Percentiles rank a stretch among this genome's conserved stretches.
Evolutionary conservation across 2,113 vertebrate genomes (phyloP).

Genomic region (Ramphastos sulfuratus): DNA sequence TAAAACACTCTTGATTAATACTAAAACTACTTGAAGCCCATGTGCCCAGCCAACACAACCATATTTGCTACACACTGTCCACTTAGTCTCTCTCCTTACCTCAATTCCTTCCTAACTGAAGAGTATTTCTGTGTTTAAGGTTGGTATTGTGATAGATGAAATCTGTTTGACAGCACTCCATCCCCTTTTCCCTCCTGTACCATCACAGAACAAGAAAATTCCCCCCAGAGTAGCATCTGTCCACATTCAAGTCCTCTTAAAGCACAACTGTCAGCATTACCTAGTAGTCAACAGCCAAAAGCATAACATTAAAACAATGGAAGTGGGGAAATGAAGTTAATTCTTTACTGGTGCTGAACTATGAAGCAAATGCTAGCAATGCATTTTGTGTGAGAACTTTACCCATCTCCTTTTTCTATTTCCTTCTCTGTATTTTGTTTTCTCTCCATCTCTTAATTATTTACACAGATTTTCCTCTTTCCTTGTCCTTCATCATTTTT

Average conservation of each 20-base stretch:
- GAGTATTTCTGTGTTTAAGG: not conserved
- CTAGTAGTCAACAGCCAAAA: not conserved
- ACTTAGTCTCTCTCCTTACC: not conserved
- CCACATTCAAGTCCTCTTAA: not conserved
- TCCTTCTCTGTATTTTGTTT: not conserved
- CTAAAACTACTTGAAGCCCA: not conserved
- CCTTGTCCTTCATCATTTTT: conserved; percentile 31
- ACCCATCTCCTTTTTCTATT: not conserved
- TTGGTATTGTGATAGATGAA: not conserved
- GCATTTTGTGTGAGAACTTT: not conserved
- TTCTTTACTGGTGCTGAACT: not conserved
- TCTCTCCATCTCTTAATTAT: not conserved
- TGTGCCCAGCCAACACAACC: not conserved
- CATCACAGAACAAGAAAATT: not conserved
- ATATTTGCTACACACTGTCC: not conserved
- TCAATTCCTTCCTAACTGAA: not conserved
- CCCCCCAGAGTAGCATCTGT: not conserved
- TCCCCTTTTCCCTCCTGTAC: not conserved
- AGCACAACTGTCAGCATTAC: not conserved
- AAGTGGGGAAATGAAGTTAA: not conserved
- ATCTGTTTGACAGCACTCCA: not conserved
- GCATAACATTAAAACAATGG: not conserved
- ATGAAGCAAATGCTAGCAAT: not conserved
- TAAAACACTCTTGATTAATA: not conserved
- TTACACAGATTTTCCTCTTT: not conserved